Percentiles rank a stretch among this genome's conserved stretches.
These are phyloP conservation scores for Grapholita molesta DNA, from an alignment of 1,140 invertebrate genomes.

Conservation along the genomic window DNA sequence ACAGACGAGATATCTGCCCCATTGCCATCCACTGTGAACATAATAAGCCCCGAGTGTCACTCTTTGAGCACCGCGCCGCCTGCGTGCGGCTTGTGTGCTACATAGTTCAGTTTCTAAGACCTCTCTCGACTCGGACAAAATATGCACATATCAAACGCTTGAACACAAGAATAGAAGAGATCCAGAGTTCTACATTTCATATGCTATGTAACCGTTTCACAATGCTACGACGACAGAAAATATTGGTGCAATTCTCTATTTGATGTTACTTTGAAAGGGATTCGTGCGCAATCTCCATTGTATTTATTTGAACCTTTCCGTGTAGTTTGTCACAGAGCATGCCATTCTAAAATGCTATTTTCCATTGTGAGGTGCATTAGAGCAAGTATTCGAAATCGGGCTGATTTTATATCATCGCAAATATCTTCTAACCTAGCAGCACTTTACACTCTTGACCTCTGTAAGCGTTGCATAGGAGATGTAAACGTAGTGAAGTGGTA, in stretches of 20 bases:
- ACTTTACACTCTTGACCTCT: background rate
- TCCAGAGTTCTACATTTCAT: background rate
- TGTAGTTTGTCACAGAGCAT: background rate
- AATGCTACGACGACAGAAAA: background rate
- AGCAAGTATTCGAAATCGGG: background rate
- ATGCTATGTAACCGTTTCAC: conserved; percentile 4
- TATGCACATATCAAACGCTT: conserved; percentile 25
- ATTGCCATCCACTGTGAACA: conserved; percentile 5
- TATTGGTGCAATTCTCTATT: background rate
- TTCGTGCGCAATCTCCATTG: background rate
- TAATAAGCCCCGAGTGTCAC: conserved; percentile 26
- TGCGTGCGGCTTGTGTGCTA: conserved; percentile 26
- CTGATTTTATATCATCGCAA: background rate
- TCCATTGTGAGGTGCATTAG: background rate
- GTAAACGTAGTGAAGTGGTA: too few relatives aligned
- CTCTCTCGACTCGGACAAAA: conserved; percentile 27
- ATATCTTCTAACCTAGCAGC: background rate
- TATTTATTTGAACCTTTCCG: background rate
- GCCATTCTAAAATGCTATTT: background rate
- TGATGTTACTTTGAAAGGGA: background rate
- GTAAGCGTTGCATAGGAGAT: too few relatives aligned
- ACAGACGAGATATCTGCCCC: conserved; percentile 6
- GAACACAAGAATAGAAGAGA: conserved; percentile 13
- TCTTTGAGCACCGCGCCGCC: conserved; percentile 30
- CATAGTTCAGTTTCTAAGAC: conserved; percentile 25